Conservation (phyloP, 2,888 invertebrate species). For the Xylota segnis region DNA sequence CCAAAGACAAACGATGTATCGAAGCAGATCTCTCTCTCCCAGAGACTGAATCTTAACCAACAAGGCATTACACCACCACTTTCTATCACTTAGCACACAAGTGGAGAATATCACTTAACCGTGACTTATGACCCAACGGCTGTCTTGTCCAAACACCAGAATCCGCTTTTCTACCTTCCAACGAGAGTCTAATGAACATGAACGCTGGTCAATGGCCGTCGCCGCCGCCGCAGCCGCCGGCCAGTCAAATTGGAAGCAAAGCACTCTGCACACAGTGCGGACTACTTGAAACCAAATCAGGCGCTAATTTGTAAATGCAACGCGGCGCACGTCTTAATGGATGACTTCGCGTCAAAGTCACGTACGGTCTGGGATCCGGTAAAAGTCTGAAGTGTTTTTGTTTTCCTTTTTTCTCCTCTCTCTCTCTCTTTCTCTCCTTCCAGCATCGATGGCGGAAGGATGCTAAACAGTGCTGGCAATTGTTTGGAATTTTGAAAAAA, state of each 20-base stretch:
- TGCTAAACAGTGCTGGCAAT: slow-evolving; percentile 6
- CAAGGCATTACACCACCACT: slow-evolving; percentile 37
- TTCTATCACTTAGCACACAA: slow-evolving; percentile 67
- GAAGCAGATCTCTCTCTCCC: background rate
- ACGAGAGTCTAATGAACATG: slow-evolving; percentile 1
- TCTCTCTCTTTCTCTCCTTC: no score
- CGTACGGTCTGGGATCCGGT: slow-evolving; percentile 42
- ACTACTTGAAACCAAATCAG: slow-evolving; percentile 73
- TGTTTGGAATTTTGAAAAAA: slow-evolving; percentile 17
- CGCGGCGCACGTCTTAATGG: slow-evolving; percentile 61
- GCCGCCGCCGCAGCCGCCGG: slow-evolving; percentile 2
- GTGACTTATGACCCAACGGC: slow-evolving; percentile 63
- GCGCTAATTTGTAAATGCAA: slow-evolving; percentile 73
- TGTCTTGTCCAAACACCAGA: slow-evolving; percentile 35
- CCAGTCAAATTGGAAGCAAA: slow-evolving; percentile 53
- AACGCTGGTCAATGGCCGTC: slow-evolving; percentile 31
- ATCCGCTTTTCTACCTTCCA: slow-evolving; percentile 12
- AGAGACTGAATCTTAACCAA: slow-evolving; percentile 6
- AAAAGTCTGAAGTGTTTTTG: slow-evolving; percentile 4
- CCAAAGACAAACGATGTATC: background rate
- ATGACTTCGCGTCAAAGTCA: slow-evolving; percentile 65
- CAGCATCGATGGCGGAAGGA: slow-evolving; percentile 29
- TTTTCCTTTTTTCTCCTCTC: no score
- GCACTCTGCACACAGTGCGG: slow-evolving; percentile 40
- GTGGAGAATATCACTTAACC: slow-evolving; percentile 56